Evolutionary conservation across 2,888 invertebrate species (phyloP), one percentile per base, ranked within the genome.

Genomic region (Hirtodrosophila duncani): DNA sequence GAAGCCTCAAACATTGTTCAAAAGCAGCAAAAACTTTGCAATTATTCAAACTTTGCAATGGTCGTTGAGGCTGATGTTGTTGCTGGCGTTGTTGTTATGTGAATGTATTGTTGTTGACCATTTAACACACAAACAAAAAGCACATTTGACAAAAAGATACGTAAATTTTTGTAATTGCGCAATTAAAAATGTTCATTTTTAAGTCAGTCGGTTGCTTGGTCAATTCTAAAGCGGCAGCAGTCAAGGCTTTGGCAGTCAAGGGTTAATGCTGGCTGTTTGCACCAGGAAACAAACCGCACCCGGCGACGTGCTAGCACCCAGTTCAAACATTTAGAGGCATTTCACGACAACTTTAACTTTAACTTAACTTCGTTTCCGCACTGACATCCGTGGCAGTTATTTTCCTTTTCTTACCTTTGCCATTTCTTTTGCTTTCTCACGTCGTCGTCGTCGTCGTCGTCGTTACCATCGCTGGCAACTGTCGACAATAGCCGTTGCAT

Each of bases 381-480:
- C 79, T 74, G 79, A 79, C 79, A 70, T 69, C 72, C 79, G 75
- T 55, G 34, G 67, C 41, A 50, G 23, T 43, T 63, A 26, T 4
- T 6, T 16, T 11, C n/a, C n/a, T n/a, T n/a, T n/a, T n/a, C n/a
- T 34, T 58, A 49, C 59, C 50, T 10, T n/a, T 48, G 48, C 58
- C 38, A 39, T 36, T 21, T 18, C 24, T 29, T 23, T 45, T 27
- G 67, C 77, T 81, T 77, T 81, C 82, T 81, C 74, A 81, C 80
- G 82, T 62, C 52, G 46, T 53, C 44, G 31, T 34, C 52, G 46
- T 53, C 44, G 31, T 34, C n/a, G n/a, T n/a, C n/a, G n/a, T n/a
- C n/a, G n/a, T 26, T 31, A 41, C 20, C 53, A 30, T 18, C 26
- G 29, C 16, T 16, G 14, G 30, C 42, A 44, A 41, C 58, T 31